Base-by-base conservation (phyloP, 2,113 vertebrate species). In the Megaleporinus macrocephalus region DNA sequence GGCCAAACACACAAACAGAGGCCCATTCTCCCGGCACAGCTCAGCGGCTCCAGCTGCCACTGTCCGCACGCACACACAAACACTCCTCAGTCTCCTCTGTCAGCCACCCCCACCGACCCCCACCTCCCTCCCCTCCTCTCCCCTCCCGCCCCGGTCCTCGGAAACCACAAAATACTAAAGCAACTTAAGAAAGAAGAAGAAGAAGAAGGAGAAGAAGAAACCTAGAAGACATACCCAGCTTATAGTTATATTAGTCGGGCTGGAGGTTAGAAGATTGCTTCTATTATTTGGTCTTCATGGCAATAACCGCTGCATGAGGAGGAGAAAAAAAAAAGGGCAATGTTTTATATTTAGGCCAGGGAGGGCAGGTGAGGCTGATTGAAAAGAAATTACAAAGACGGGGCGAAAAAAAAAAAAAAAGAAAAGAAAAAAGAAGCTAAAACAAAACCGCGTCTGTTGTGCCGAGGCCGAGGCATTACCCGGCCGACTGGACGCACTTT, bases 311-410 rank as follows among this genome's bases (percentile, higher is more conserved):
- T 74, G 89, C 87, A 84, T 84, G 76, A 85, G 65, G 83, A 30
- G 78, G 77, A 84, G 72, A 36, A n/a, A 36, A 36, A 36, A 22
- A 61, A 61, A 70, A 29, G 33, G 16, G 57, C 13, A 71, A 80
- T 88, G 89, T 91, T 88, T 92, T 90, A 82, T 84, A 86, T 86
- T 79, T 65, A 79, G 76, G 61, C 84, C 88, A 82, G 86, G 85
- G 83, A 88, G 71, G 86, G 86, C 89, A 92, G 89, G 87, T 90
- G 89, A 88, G 91, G 89, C 88, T 91, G 91, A 93, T 89, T 89
- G 90, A 91, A 91, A 91, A 91, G 86, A 92, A 93, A 92, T 91
- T 90, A 92, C 89, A 80, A 90, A 90, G 89, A 72, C 27, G 4
- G 59, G n/a, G n/a, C n/a, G n/a, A n/a, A n/a, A n/a, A n/a, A n/a